Evolutionary conservation across 2,888 invertebrate genomes (phyloP).

Genomic region (Pediacus dermestoides): DNA sequence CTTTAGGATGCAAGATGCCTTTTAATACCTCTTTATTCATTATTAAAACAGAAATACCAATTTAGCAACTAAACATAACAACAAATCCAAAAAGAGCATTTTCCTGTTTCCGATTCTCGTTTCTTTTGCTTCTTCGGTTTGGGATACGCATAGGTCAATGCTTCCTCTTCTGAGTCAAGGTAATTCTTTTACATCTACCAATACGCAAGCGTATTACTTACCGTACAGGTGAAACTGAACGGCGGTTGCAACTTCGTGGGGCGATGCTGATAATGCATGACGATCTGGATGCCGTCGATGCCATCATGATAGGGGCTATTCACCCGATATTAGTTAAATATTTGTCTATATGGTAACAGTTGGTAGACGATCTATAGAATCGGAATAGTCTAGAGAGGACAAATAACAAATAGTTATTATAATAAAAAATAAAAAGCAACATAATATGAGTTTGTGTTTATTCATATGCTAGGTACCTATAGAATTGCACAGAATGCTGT

Average conservation of each 20-base stretch:
- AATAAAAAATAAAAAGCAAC: too few relatives aligned
- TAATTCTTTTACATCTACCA: too few relatives aligned
- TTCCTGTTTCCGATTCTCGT: too few relatives aligned
- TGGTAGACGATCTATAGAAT: background rate
- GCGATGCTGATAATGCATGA: slow-evolving; percentile 15
- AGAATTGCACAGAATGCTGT: slow-evolving; percentile 1
- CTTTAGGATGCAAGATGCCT: too few relatives aligned
- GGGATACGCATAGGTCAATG: slow-evolving; percentile 8
- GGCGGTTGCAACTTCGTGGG: slow-evolving; percentile 14
- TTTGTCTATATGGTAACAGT: slow-evolving; percentile 1
- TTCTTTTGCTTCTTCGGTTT: too few relatives aligned
- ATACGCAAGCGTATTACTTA: slow-evolving; percentile 1
- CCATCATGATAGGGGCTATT: too few relatives aligned
- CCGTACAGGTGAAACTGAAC: slow-evolving; percentile 13
- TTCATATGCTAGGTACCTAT: background rate
- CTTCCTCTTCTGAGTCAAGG: slow-evolving; percentile 6
- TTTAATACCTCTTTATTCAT: too few relatives aligned
- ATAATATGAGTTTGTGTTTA: too few relatives aligned
- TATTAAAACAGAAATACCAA: too few relatives aligned
- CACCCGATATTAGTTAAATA: slow-evolving; percentile 5
- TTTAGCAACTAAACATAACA: too few relatives aligned
- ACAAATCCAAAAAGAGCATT: too few relatives aligned
- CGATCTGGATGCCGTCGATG: too few relatives aligned
- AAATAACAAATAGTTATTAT: background rate
- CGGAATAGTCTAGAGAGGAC: background rate